Conservation (phyloP, 1,140 invertebrate genomes). For the Cecropterus lyciades region DNA sequence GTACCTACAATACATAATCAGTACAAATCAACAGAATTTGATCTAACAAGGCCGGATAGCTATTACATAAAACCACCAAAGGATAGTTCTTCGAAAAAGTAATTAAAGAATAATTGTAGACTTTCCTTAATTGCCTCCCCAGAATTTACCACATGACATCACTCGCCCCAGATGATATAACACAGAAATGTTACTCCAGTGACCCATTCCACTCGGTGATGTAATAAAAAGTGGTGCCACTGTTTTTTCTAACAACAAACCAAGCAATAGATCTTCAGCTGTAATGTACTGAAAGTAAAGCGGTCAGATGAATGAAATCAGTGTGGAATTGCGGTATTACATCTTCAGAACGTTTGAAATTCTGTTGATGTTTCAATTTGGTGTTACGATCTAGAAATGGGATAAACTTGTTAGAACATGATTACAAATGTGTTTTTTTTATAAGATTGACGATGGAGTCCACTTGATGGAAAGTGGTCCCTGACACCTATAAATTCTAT, state of each 20-base stretch:
- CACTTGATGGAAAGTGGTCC: no score
- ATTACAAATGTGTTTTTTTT: no score
- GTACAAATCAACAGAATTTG: constrained; percentile 8
- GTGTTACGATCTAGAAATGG: not conserved
- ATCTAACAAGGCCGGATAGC: not conserved
- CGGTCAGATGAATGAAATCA: constrained; percentile 36
- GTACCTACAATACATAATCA: not conserved
- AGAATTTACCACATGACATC: constrained; percentile 23
- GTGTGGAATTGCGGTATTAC: not conserved
- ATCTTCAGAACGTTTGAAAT: constrained; percentile 10
- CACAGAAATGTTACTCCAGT: constrained; percentile 44
- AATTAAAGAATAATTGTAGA: not conserved
- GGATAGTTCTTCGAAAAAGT: constrained; percentile 2
- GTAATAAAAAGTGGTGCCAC: constrained; percentile 43
- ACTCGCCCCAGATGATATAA: constrained; percentile 41
- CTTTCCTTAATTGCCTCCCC: constrained; percentile 1
- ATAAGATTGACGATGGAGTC: no score
- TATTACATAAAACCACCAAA: not conserved
- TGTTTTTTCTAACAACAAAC: constrained; percentile 45
- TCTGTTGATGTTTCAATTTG: constrained; percentile 4
- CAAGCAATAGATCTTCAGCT: constrained; percentile 19
- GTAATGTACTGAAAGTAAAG: constrained; percentile 31
- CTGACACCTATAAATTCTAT: no score
- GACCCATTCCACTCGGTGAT: constrained; percentile 53
- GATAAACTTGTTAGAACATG: no score